These are phyloP conservation scores for Ctenicera cuprea DNA, from an alignment of 2,888 invertebrate genomes.

Conservation along the genomic window DNA sequence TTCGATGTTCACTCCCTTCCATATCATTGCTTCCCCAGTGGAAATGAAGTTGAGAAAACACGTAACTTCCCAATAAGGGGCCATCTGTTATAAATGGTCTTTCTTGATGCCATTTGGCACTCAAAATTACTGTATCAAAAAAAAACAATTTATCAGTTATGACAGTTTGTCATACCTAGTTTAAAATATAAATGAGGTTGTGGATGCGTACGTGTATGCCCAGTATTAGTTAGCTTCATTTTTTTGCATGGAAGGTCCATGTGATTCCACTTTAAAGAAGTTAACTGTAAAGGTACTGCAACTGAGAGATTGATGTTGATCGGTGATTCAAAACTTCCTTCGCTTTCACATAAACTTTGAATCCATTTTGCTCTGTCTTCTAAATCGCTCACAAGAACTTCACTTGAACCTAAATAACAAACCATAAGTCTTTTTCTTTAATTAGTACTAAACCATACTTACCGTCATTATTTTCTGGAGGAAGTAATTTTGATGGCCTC, in stretches of 20 bases:
- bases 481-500: too few species aligned
- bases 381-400: not conserved
- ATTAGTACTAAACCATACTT: too few species aligned
- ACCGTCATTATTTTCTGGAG: too few species aligned
- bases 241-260: conserved; percentile 78
- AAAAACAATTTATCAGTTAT: too few species aligned
- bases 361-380: conserved; percentile 39
- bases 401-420: not conserved
- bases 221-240: conserved; percentile 81
- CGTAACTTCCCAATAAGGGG: conserved; percentile 77
- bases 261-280: conserved; percentile 76
- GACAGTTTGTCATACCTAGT: too few species aligned
- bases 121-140: conserved; percentile 74
- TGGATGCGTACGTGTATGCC: conserved; percentile 75
- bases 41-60: conserved; percentile 81
- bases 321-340: conserved; percentile 69
- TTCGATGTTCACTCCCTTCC: conserved; percentile 80
- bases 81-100: conserved; percentile 72
- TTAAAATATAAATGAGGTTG: not conserved
- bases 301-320: conserved; percentile 71
- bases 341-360: conserved; percentile 32
- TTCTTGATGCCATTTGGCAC: conserved; percentile 78
- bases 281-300: conserved; percentile 69
- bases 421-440: too few species aligned
- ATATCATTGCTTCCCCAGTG: conserved; percentile 80